phyloP scores from a whole-genome alignment of 2,113 vertebrate species.

The Oreamnos americanus region DNA sequence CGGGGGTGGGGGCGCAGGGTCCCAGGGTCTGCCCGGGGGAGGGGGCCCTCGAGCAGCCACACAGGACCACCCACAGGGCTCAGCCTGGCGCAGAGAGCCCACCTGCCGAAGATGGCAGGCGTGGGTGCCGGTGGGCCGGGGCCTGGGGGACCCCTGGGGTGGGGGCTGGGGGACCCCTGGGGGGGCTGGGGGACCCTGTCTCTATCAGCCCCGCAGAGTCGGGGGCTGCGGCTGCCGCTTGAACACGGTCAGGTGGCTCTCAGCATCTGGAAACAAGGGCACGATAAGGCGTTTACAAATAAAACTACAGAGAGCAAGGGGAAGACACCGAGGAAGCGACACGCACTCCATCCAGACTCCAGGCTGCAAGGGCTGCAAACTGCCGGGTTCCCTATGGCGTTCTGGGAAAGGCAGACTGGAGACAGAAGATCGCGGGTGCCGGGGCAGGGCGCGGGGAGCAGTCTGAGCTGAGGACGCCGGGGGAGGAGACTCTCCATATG shows the following conservation, averaged over 20 bases:
- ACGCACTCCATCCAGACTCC: accelerated
- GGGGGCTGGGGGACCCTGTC: accelerated
- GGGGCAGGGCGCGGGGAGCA: accelerated
- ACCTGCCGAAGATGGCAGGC: accelerated
- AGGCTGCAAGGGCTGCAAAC: accelerated
- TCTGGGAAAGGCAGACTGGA: background rate
- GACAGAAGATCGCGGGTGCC: accelerated
- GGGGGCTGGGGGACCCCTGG: no score
- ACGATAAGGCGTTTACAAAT: accelerated
- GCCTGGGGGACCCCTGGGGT: no score
- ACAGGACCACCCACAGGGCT: background rate
- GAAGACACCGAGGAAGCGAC: accelerated
- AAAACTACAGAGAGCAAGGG: no score
- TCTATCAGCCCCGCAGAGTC: accelerated
- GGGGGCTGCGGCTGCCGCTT: background rate
- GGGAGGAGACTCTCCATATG: accelerated
- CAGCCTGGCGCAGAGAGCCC: background rate
- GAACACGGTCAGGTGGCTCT: accelerated
- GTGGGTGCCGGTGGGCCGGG: accelerated
- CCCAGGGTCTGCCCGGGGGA: accelerated
- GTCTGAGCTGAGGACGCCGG: accelerated
- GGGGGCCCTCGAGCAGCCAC: background rate
- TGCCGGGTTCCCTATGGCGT: accelerated
- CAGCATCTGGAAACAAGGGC: background rate
- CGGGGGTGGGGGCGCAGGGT: background rate